These are phyloP conservation scores for Microtus pennsylvanicus DNA, from an alignment of 2,113 vertebrate genomes.

Conservation along the genomic window DNA sequence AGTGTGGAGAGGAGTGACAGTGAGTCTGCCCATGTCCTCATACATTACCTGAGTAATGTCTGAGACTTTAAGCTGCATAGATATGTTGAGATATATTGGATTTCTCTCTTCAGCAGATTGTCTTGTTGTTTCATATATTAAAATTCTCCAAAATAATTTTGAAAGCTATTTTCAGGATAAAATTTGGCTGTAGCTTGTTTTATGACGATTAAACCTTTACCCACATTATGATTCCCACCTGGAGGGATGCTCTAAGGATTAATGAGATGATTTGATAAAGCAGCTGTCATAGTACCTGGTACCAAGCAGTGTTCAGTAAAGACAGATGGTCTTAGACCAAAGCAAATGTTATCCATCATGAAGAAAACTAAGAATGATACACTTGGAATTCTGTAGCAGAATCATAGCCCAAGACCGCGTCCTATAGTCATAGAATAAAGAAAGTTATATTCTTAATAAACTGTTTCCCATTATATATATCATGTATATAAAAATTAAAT, in stretches of 20 bases:
- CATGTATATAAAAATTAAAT: too few relatives aligned
- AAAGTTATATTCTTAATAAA: not conserved
- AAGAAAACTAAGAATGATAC: not conserved
- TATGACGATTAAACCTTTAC: not conserved
- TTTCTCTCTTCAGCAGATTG: not conserved
- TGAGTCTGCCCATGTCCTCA: not conserved
- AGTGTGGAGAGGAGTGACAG: not conserved
- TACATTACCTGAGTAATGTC: not conserved
- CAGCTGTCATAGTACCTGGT: not conserved
- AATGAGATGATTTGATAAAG: slow-evolving; percentile 54
- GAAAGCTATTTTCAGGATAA: not conserved
- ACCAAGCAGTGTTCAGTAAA: not conserved
- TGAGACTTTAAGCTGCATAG: not conserved
- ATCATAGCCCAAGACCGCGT: not conserved
- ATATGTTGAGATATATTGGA: not conserved
- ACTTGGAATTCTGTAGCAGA: not conserved
- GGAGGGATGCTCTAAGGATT: not conserved
- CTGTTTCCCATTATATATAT: not conserved
- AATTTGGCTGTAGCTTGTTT: not conserved
- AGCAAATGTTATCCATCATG: not conserved
- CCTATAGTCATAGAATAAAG: not conserved
- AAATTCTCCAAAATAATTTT: not conserved
- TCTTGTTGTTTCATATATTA: not conserved
- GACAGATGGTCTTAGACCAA: not conserved
- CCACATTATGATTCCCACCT: not conserved